Conservation (phyloP, 2,888 invertebrate species). For the Bellardia pandia region DNA sequence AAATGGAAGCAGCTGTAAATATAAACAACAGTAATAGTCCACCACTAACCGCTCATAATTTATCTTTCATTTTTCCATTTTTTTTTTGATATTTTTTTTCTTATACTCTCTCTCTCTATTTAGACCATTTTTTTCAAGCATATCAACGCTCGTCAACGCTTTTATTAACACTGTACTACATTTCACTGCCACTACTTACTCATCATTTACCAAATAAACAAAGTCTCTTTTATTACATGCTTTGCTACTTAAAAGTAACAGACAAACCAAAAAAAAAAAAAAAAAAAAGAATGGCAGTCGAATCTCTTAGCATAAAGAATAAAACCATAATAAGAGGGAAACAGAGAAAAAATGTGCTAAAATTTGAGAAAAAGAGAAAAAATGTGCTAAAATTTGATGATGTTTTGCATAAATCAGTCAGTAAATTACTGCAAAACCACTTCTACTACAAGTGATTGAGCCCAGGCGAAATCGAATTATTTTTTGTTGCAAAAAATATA, state of each 20-base stretch:
- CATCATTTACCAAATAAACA: conserved; percentile 49
- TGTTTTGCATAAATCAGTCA: conserved; percentile 29
- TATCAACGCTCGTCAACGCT: conserved; percentile 69
- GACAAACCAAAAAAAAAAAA: too few relatives aligned
- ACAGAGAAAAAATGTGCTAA: neutral
- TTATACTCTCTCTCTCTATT: neutral
- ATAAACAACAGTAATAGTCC: conserved; percentile 55
- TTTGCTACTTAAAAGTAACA: conserved; percentile 1
- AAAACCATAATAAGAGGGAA: neutral
- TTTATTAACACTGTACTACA: conserved; percentile 63
- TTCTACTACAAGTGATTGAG: neutral
- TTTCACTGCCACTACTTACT: conserved; percentile 19
- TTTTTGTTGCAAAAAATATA: too few relatives aligned
- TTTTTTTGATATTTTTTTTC: conserved; percentile 26
- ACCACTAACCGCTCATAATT: conserved; percentile 55
- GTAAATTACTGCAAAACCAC: conserved; percentile 17
- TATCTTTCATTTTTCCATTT: conserved; percentile 49
- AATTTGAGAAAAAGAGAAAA: conserved; percentile 20
- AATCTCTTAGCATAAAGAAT: conserved; percentile 8
- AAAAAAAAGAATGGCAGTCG: neutral
- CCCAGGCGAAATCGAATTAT: neutral
- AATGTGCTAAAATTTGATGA: conserved; percentile 10
- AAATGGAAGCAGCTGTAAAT: conserved; percentile 57
- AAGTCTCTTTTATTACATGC: neutral
- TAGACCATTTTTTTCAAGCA: conserved; percentile 54